phyloP scores from a whole-genome alignment of 2,888 invertebrate genomes.

The Lithodes maja region DNA sequence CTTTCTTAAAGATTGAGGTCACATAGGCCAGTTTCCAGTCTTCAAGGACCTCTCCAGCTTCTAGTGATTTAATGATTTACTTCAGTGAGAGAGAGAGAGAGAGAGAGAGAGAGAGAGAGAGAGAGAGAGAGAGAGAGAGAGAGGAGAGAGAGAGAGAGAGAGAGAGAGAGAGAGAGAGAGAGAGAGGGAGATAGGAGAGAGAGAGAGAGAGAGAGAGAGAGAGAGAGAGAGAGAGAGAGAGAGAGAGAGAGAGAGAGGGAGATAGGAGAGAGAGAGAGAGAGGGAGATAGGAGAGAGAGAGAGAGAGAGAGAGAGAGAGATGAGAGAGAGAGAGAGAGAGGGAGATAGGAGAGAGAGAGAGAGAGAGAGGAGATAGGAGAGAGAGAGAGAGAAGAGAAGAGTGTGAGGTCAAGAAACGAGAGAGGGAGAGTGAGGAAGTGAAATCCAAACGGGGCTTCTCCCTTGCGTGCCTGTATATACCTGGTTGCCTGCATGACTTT shows the following conservation, averaged over 20 bases:
- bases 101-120: too few species aligned
- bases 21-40: too few species aligned
- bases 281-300: not conserved
- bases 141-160: not conserved
- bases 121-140: not conserved
- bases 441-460: not conserved
- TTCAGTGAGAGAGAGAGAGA: too few species aligned
- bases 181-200: not conserved
- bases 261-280: not conserved
- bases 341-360: not conserved
- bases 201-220: not conserved
- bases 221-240: not conserved
- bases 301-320: slow-evolving; percentile 4
- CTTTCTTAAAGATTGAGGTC: too few species aligned
- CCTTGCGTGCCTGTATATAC: not conserved
- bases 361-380: not conserved
- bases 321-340: not conserved
- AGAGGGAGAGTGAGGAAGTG: not conserved
- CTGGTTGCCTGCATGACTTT: too few species aligned
- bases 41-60: too few species aligned
- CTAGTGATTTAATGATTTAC: too few species aligned
- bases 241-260: not conserved
- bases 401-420: not conserved
- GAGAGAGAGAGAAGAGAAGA: not conserved
- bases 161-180: not conserved